Conservation (phyloP, 92 coral and sea anemone species). For the Hydrozoanthus gracilis region DNA sequence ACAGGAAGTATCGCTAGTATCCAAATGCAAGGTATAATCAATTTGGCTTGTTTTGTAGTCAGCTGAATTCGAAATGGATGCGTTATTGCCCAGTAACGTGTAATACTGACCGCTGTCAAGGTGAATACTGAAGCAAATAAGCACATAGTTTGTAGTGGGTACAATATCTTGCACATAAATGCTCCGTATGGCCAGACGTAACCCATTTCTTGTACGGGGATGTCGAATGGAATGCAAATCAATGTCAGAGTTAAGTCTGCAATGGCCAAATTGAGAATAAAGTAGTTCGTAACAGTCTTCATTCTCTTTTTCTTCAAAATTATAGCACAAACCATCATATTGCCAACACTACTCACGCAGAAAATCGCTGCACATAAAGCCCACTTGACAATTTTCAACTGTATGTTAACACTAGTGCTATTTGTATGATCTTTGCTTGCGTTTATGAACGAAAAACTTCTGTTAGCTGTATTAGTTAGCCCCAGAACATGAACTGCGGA, state of each 20-base stretch:
- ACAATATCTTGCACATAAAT: slow-evolving; percentile 88
- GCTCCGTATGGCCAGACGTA: slow-evolving; percentile 96
- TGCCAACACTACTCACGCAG: slow-evolving; percentile 84
- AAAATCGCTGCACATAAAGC: slow-evolving; percentile 80
- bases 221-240: slow-evolving; percentile 94
- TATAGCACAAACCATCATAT: slow-evolving; percentile 83
- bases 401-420: neutral
- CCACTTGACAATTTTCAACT: slow-evolving; percentile 62
- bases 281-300: slow-evolving; percentile 96
- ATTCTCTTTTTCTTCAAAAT: slow-evolving; percentile 75
- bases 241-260: slow-evolving; percentile 91
- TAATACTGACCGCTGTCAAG: slow-evolving; percentile 89
- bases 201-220: slow-evolving; percentile 92
- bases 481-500: neutral
- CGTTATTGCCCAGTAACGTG: slow-evolving; percentile 93
- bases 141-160: slow-evolving; percentile 91
- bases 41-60: slow-evolving; percentile 69
- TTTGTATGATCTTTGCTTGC: slow-evolving; percentile 5
- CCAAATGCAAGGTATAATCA: slow-evolving; percentile 80
- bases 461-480: neutral
- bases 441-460: neutral
- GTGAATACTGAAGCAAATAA: slow-evolving; percentile 91
- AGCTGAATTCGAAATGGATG: slow-evolving; percentile 86
- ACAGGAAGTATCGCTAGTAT: slow-evolving; percentile 74
- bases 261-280: slow-evolving; percentile 92